Percentiles rank a stretch among this genome's conserved stretches.
phyloP scores from a whole-genome alignment of 2,797 vertebrate species.

The Takifugu ocellatus region DNA sequence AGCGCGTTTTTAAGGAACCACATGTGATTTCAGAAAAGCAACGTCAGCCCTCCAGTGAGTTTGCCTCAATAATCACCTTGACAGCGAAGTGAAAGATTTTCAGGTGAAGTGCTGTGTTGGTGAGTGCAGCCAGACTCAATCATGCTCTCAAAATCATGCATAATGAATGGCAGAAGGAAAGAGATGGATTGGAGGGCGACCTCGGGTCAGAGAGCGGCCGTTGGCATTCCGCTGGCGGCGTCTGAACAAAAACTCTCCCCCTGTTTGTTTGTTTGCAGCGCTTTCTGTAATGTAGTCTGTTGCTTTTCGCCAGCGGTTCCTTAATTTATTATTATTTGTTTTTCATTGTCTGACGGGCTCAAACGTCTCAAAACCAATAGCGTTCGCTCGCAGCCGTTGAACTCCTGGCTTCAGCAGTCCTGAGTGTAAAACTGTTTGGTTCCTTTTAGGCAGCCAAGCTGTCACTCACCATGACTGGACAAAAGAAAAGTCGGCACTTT shows the following conservation, averaged over 20 bases:
- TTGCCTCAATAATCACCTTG: too few relatives aligned
- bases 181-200: too few relatives aligned
- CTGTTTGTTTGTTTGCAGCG: constrained; percentile 53
- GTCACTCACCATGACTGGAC: constrained; percentile 42
- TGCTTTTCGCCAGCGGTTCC: constrained; percentile 25
- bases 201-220: too few relatives aligned
- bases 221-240: neutral
- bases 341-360: constrained; percentile 35
- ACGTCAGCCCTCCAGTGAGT: too few relatives aligned
- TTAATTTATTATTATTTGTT: constrained; percentile 28
- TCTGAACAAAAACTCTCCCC: constrained; percentile 48
- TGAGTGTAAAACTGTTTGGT: constrained; percentile 36
- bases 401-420: constrained; percentile 45
- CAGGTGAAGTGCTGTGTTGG: too few relatives aligned
- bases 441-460: constrained; percentile 38
- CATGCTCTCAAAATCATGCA: too few relatives aligned
- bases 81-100: too few relatives aligned
- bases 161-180: too few relatives aligned
- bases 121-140: too few relatives aligned
- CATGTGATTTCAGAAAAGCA: too few relatives aligned
- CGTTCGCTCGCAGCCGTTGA: constrained; percentile 46
- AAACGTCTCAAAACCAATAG: constrained; percentile 61
- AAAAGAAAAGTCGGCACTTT: constrained; percentile 37
- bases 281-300: constrained; percentile 33
- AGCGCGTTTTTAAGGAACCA: too few relatives aligned